Evolutionary conservation across 2,797 vertebrate species (phyloP), one percentile per base, ranked within the genome.

Genomic region (Microctenopoma stevenorrisi): DNA sequence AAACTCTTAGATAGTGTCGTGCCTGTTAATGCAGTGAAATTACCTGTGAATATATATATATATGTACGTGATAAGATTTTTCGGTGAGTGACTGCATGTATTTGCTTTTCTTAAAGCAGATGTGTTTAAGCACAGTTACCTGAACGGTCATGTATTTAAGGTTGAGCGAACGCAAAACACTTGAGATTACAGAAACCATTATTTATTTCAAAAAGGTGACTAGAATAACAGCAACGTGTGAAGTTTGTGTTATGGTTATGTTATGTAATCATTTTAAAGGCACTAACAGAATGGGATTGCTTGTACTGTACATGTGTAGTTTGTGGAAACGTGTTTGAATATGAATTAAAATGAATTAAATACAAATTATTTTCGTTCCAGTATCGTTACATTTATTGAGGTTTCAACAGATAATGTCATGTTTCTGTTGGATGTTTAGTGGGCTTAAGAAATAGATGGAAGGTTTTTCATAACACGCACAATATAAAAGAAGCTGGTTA

Each of bases 81-180:
- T 89, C 79, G 56, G 70, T 1, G 81, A 82, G 82, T 90, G 82
- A 72, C 82, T 86, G 91, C 88, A 91, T 91, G 91, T 35, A 61
- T 73, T 76, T 73, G 75, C 64, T 75, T 22, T 79, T 63, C 64
- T 49, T 48, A 79, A 65, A 83, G 76, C 72, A 65, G 51, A 74
- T 52, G 62, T 84, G 63, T 79, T 83, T 44, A 75, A 63, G 46
- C 7, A 33, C 64, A 51, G 55, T 57, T 65, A 65, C 40, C 47
- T 42, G 5, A 75, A 63, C 25, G 22, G 8, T 68, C 33, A 48
- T 56, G 56, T 60, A 69, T 75, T 69, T 55, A 18, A 68, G 42
- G 38, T 56, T 5, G 14, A 59, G 12, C 14, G 72, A 55, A 68
- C 62, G 77, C 40, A 44, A 67, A 74, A 43, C 74, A 62, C 58